Evolutionary conservation across 2,797 vertebrate genomes (phyloP), one percentile per base, ranked within the genome.

Genomic region (Phataginus tetradactyla): DNA sequence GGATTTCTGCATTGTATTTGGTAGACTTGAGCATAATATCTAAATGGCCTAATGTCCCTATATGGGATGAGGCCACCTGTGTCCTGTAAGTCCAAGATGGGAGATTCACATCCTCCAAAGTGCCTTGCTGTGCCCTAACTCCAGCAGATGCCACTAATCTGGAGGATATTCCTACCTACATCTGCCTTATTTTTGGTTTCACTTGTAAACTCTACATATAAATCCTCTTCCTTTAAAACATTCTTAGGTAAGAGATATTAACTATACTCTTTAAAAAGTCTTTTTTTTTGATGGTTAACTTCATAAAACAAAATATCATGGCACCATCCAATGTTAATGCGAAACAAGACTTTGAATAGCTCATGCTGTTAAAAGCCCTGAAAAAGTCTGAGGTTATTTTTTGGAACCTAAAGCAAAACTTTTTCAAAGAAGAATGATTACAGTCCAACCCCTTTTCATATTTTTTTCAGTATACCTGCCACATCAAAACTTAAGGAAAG

Each of bases 401-500:
- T 93, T 21, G 83, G 32, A 95, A 23, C 2, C 32, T 71, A 86
- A 86, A 75, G 10, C 21, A 95, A 90, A 81, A 75, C 23, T 53
- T n/a, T 45, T 85, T 88, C 57, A 75, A 90, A 45, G 61, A 80
- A 86, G 2, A 75, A 75, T 75, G 75, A 92, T 57, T 90, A n/a
- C 0, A 34, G 69, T 29, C 23, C 27, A 49, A 59, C 80, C 25
- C 3, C 18, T 78, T 90, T 94, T 72, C 29, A 81, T 13, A 49
- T 53, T 9, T 94, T 92, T 96, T 66, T 83, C n/a, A 86, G 42
- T 81, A 32, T 53, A 71, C 17, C 45, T 68, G 34, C 53, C 34
- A 86, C 20, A 45, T 45, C 42, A 25, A 88, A 59, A 94, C 51
- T 72, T 63, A 92, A 81, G 63, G 45, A 53, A 94, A 92, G 77